phyloP scores from a whole-genome alignment of 2,888 invertebrate species.

The Nemotelus nigrinus region DNA sequence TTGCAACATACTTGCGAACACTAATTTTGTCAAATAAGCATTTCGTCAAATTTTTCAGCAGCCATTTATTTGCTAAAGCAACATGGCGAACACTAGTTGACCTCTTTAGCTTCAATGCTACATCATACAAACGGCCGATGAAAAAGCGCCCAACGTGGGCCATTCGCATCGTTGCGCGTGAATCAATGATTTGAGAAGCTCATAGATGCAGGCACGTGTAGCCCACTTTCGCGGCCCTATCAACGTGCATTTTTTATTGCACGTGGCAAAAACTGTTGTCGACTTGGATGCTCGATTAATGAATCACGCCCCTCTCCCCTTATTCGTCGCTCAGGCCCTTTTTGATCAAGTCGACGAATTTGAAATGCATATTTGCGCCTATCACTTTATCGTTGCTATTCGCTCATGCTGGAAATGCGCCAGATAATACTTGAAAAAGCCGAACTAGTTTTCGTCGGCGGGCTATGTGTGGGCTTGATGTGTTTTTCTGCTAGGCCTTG shows the following conservation, averaged over 20 bases:
- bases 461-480: neutral
- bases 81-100: constrained; percentile 12
- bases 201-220: neutral
- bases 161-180: neutral
- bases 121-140: neutral
- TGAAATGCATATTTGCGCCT: constrained; percentile 8
- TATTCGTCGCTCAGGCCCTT: neutral
- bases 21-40: neutral
- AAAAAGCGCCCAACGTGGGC: neutral
- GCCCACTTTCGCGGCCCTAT: neutral
- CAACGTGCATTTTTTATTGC: constrained; percentile 44
- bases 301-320: neutral
- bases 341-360: no score
- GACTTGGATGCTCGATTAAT: neutral
- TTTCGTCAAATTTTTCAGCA: neutral
- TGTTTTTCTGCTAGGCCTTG: neutral
- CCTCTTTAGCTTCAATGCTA: neutral
- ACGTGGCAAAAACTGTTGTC: constrained; percentile 39
- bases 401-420: neutral
- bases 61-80: constrained; percentile 32
- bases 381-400: neutral
- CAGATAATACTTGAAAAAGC: neutral
- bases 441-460: neutral
- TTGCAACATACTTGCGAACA: constrained; percentile 2
- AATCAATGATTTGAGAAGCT: neutral